Evolutionary conservation across 2,113 vertebrate species (phyloP).

Genomic region (Bubo bubo): DNA sequence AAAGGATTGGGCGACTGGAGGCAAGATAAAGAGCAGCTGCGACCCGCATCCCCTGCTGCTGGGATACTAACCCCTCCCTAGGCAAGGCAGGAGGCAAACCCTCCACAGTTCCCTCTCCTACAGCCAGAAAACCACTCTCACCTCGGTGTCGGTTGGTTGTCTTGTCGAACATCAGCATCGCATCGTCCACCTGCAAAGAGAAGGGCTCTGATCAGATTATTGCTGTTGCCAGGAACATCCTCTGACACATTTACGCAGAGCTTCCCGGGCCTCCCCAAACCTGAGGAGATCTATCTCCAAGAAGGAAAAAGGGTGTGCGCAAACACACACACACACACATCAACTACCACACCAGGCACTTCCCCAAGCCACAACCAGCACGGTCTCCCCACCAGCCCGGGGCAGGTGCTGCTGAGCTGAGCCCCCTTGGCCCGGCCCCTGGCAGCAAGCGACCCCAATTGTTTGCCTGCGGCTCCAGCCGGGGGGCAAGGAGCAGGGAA

Average conservation of each 20-base stretch:
- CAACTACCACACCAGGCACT: neutral
- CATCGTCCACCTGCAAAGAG: slow-evolving; percentile 92
- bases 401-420: slow-evolving; percentile 23
- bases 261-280: neutral
- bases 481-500: slow-evolving; percentile 42
- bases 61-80: neutral
- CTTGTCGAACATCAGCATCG: slow-evolving; percentile 99
- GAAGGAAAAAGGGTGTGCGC: neutral
- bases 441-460: neutral
- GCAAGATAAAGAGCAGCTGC: slow-evolving; percentile 74
- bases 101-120: neutral
- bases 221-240: neutral
- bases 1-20: slow-evolving; percentile 72
- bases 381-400: neutral
- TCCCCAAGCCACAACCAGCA: neutral
- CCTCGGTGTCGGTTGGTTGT: slow-evolving; percentile 98
- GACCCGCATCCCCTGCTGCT: slow-evolving; percentile 34
- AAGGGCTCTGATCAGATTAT: slow-evolving; percentile 13
- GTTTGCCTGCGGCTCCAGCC: slow-evolving; percentile 38
- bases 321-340: too few relatives aligned
- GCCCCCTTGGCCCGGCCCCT: neutral
- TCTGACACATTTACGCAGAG: neutral
- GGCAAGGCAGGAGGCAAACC: neutral
- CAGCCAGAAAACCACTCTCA: slow-evolving; percentile 57
- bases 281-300: neutral